Conservation (phyloP, 2,888 invertebrate genomes). For the Apeira syringaria region DNA sequence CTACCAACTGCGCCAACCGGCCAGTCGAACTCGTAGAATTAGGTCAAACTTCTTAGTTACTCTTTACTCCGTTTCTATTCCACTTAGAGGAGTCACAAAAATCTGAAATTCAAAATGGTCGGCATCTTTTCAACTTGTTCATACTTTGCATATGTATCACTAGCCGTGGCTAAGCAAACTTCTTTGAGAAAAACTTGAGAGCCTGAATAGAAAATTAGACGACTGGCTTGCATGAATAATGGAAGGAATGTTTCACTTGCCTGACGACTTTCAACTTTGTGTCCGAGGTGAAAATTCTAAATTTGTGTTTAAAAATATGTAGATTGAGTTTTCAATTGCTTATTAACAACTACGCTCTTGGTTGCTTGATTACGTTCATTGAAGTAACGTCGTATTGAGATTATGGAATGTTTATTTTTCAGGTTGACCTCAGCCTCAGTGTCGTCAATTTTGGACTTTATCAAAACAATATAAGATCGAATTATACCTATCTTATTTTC, state of each 20-base stretch:
- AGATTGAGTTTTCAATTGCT: no score
- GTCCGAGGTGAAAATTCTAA: not conserved
- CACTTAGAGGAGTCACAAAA: conserved; percentile 5
- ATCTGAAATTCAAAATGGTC: conserved; percentile 23
- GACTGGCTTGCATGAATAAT: conserved; percentile 40
- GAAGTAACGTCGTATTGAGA: no score
- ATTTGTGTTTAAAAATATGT: no score
- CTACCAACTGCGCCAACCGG: no score
- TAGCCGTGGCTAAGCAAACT: conserved; percentile 17
- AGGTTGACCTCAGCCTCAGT: no score
- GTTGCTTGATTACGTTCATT: no score
- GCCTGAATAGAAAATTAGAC: conserved; percentile 41
- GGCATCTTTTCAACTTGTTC: conserved; percentile 13
- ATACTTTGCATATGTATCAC: conserved; percentile 20
- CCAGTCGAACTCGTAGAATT: no score
- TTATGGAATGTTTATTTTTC: no score
- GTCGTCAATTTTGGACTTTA: no score
- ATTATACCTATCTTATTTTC: no score
- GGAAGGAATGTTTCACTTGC: conserved; percentile 10
- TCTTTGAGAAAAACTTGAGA: conserved; percentile 35
- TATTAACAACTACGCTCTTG: no score
- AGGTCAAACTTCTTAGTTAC: conserved; percentile 15
- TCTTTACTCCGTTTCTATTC: conserved; percentile 3
- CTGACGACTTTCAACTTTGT: conserved; percentile 5
- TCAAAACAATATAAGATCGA: no score